Percentiles rank a stretch among this genome's conserved stretches.
Evolutionary conservation across 2,888 invertebrate species (phyloP).

Genomic region (Protula sp.): DNA sequence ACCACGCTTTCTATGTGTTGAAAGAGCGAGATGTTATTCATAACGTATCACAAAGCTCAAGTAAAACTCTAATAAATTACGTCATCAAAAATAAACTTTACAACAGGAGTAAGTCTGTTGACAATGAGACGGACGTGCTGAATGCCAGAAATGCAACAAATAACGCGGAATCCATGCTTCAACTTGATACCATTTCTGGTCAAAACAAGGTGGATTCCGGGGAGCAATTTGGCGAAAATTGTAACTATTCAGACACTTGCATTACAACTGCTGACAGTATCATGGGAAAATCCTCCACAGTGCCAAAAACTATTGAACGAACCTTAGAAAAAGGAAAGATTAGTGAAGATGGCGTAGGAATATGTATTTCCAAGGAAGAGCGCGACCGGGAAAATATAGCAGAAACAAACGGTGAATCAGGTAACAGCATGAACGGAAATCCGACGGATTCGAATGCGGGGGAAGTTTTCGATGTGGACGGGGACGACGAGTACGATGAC

Average conservation of each 20-base stretch:
- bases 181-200: too few relatives aligned
- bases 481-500: background rate
- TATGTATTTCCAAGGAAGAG: too few relatives aligned
- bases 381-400: background rate
- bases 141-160: slow-evolving; percentile 1
- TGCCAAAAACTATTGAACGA: too few relatives aligned
- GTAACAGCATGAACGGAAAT: background rate
- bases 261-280: too few relatives aligned
- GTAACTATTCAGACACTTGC: too few relatives aligned
- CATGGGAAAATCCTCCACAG: too few relatives aligned
- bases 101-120: too few relatives aligned
- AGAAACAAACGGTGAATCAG: background rate
- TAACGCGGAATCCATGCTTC: background rate
- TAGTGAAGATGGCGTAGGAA: too few relatives aligned
- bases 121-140: background rate
- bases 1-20: slow-evolving; percentile 77
- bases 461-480: background rate
- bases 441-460: background rate
- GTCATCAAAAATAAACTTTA: slow-evolving; percentile 1
- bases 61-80: slow-evolving; percentile 1
- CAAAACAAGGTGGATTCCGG: too few relatives aligned
- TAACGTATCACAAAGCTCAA: slow-evolving; percentile 29
- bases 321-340: too few relatives aligned
- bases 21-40: slow-evolving; percentile 68
- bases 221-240: too few relatives aligned